A percentile compares a stretch with the other conserved stretches of the same genome.
phyloP scores from a whole-genome alignment of 37 sponge, comb jelly and placozoan species.

The Haliclona indistincta region DNA sequence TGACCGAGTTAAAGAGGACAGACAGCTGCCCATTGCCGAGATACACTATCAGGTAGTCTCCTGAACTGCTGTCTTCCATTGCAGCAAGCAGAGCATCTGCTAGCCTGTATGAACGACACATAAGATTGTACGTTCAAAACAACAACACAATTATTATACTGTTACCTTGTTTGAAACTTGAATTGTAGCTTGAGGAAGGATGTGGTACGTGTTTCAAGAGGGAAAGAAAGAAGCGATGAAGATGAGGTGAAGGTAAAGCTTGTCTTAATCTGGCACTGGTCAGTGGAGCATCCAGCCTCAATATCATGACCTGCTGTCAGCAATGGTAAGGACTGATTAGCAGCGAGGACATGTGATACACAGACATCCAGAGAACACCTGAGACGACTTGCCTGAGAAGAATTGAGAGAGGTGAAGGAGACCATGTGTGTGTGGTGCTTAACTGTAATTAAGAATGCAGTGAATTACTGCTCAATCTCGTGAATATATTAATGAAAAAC shows the following conservation, averaged over 20 bases:
- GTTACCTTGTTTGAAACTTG: conserved; percentile 13
- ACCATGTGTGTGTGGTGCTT: too few relatives aligned
- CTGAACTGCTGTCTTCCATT: not conserved
- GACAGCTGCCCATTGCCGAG: conserved; percentile 10
- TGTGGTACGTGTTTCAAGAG: not conserved
- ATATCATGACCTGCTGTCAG: conserved; percentile 10
- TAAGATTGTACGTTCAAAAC: not conserved
- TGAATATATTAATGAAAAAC: too few relatives aligned
- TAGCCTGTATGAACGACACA: conserved; percentile 11
- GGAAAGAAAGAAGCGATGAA: not conserved
- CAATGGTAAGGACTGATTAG: conserved; percentile 14
- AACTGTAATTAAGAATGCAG: too few relatives aligned
- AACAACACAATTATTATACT: not conserved
- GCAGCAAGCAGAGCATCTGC: conserved; percentile 30
- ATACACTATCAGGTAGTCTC: conserved; percentile 13
- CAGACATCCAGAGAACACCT: conserved; percentile 32
- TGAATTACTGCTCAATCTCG: too few relatives aligned
- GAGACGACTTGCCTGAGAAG: conserved; percentile 7
- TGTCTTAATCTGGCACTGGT: conserved; percentile 40
- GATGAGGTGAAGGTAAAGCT: conserved; percentile 29
- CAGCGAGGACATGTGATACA: conserved; percentile 25
- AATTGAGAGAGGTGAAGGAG: too few relatives aligned
- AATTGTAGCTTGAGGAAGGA: not conserved
- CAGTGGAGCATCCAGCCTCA: conserved; percentile 31
- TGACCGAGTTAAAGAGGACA: conserved; percentile 15